A percentile compares a stretch with the other conserved stretches of the same genome.
phyloP scores from a whole-genome alignment of 2,888 invertebrate species.

The Nysson spinosus region DNA sequence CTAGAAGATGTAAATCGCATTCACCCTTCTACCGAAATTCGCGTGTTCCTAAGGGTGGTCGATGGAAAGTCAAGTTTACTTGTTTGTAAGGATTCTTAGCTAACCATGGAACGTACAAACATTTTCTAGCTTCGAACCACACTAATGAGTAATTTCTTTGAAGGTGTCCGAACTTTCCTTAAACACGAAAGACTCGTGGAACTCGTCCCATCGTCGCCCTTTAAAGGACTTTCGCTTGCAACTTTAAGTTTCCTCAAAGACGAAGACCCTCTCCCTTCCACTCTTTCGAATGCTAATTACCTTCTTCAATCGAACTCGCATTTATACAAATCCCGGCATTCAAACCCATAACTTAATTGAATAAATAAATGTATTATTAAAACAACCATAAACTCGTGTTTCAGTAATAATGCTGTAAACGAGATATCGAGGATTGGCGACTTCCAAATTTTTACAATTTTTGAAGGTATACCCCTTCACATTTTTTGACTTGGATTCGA shows the following conservation, averaged over 20 bases:
- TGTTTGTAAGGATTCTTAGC: too few species aligned
- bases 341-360: background rate
- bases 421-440: too few species aligned
- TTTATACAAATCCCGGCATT: conserved; percentile 38
- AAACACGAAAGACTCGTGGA: conserved; percentile 35
- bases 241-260: background rate
- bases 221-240: conserved; percentile 31
- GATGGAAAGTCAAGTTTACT: too few species aligned
- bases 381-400: too few species aligned
- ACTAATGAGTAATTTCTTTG: conserved; percentile 54
- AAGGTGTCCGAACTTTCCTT: conserved; percentile 37
- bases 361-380: too few species aligned
- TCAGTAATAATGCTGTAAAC: too few species aligned
- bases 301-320: conserved; percentile 43
- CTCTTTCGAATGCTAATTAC: conserved; percentile 48
- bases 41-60: too few species aligned
- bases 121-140: conserved; percentile 29
- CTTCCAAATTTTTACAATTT: too few species aligned
- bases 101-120: conserved; percentile 37
- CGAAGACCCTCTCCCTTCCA: background rate
- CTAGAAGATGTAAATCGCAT: too few species aligned
- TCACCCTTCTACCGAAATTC: too few species aligned
- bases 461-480: too few species aligned
- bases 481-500: too few species aligned
- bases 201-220: conserved; percentile 11